These are phyloP conservation scores for Nephila pilipes DNA, from an alignment of 1,140 invertebrate genomes.

Conservation along the genomic window DNA sequence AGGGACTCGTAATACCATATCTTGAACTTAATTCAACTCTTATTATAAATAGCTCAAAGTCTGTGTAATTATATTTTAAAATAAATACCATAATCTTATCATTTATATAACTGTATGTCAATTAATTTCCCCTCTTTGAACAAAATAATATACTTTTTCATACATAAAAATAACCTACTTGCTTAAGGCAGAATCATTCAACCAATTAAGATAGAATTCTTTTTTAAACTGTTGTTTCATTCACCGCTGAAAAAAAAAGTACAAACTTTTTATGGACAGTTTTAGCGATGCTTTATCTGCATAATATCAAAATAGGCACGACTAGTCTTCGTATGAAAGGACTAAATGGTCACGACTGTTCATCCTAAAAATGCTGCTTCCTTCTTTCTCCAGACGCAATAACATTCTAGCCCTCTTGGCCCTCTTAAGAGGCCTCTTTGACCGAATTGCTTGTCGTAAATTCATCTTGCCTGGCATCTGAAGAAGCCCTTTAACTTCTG, in stretches of 20 bases:
- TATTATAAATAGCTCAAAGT: not conserved
- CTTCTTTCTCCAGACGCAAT: not conserved
- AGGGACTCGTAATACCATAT: not conserved
- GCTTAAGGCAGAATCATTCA: no score
- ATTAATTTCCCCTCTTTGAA: no score
- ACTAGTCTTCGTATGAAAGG: no score
- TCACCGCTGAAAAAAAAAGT: no score
- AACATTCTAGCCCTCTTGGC: not conserved
- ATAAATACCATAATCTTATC: no score
- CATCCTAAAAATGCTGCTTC: not conserved
- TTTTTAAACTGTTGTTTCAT: no score
- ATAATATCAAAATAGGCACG: not conserved
- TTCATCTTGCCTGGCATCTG: not conserved
- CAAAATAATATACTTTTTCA: no score
- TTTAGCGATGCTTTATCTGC: not conserved
- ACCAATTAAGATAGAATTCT: no score
- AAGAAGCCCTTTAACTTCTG: not conserved
- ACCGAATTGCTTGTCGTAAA: not conserved
- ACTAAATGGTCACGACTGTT: no score
- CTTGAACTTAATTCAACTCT: not conserved
- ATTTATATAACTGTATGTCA: no score
- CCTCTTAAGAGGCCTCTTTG: not conserved
- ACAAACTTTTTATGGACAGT: no score
- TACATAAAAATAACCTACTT: no score
- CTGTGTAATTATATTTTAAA: not conserved